These are phyloP conservation scores for Phocoena phocoena DNA, from an alignment of 2,113 vertebrate genomes.

Conservation along the genomic window DNA sequence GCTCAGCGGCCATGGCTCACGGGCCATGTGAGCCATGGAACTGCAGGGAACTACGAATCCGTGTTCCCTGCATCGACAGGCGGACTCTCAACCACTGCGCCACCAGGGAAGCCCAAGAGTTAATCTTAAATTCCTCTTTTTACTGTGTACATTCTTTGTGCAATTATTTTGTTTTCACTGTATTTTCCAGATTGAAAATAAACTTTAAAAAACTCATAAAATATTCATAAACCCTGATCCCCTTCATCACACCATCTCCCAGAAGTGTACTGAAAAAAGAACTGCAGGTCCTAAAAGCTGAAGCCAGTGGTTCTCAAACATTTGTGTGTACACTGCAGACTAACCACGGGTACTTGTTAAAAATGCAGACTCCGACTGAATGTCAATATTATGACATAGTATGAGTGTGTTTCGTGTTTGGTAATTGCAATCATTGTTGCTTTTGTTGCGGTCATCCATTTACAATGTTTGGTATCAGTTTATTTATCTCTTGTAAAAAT, in stretches of 20 bases:
- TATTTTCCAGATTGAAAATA: not conserved
- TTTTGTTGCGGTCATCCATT: no score
- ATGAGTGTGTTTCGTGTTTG: no score
- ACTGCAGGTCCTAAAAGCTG: not conserved
- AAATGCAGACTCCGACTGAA: not conserved
- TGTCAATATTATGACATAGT: no score
- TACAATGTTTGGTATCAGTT: no score
- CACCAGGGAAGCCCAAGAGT: not conserved
- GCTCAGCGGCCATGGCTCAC: no score
- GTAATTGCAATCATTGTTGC: no score
- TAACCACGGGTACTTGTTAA: not conserved
- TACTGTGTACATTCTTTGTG: not conserved
- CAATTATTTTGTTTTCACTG: slow-evolving; percentile 12
- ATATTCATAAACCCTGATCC: not conserved
- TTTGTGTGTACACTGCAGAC: not conserved
- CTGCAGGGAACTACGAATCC: no score
- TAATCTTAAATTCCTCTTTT: not conserved
- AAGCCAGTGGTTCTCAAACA: not conserved
- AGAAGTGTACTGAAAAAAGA: not conserved
- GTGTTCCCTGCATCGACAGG: no score
- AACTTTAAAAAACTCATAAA: not conserved
- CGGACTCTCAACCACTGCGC: no score
- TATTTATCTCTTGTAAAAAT: no score
- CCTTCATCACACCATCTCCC: not conserved
- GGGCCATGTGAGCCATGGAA: no score